Base-by-base conservation (phyloP, 2,888 invertebrate species). In the Limnephilus marmoratus region DNA sequence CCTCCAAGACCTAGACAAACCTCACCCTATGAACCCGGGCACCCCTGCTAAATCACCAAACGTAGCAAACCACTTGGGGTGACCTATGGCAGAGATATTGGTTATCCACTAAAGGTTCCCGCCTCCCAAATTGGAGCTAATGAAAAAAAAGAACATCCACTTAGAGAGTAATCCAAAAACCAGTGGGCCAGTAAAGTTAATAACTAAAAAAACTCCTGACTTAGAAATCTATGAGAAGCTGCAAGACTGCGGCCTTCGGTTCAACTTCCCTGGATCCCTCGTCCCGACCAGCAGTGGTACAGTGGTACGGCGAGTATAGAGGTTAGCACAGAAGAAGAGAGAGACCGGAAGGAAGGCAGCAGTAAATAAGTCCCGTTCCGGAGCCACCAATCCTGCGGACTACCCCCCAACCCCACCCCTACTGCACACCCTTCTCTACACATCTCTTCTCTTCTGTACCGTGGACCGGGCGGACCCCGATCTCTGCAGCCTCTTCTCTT, bases 281-380 rank as follows among this genome's bases (percentile, higher is more conserved):
- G 81, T 90, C 88, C 90, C 81, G 49, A 45, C 81, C 90, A 90
- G 49, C 34, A 86, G 9, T 68, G 68, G 68, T 88, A 34, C 34
- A 86, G 68, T 68, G 68, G 68, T 88, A 34, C 88, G 88, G 80
- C 31, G 88, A 29, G 86, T 45, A 29, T 29, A 29, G 68, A 49
- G 87, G 29, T 24, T 29, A 87, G 90, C n/a, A 81, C 81, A 81
- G 81, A 45, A 90, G 90, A 90, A 90, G 81, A 90, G 90, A 81
- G 68, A 15, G 88, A 88, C 91, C 92, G 93, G 93, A 93, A 93
- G 93, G 93, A 93, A 93, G 91, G 88, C 91, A 93, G 93, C 93
- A 93, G 93, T 93, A 93, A 93, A 93, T 93, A 93, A 92, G 93
- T 93, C 93, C 93, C 81, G 89, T 92, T 91, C 92, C 91, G 93